Percentiles rank a stretch among this genome's conserved stretches.
phyloP scores from a whole-genome alignment of 2,797 vertebrate species.

The Geotrypetes seraphini region DNA sequence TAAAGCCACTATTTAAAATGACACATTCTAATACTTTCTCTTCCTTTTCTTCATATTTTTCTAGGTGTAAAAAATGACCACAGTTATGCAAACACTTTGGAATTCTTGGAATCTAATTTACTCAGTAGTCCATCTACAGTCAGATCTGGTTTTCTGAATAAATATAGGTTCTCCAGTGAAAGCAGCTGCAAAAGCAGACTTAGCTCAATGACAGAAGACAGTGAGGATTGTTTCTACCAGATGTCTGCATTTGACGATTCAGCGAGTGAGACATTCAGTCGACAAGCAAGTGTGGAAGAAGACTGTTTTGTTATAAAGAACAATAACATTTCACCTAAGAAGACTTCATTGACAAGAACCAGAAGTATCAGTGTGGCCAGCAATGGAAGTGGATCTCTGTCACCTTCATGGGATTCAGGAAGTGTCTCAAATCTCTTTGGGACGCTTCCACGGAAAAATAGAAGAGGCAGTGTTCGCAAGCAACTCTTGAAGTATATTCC shows the following conservation, averaged over 20 bases:
- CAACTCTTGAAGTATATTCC: constrained; percentile 81
- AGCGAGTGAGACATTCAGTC: constrained; percentile 46
- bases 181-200: constrained; percentile 70
- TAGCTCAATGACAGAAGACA: constrained; percentile 69
- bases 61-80: constrained; percentile 56
- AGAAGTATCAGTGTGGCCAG: constrained; percentile 66
- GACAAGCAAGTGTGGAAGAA: constrained; percentile 56
- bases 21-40: too few relatives aligned
- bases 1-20: too few relatives aligned
- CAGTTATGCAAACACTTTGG: constrained; percentile 23
- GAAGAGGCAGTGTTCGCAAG: constrained; percentile 65
- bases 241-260: constrained; percentile 61
- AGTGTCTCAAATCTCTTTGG: constrained; percentile 62
- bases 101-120: constrained; percentile 31
- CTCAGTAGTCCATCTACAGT: neutral
- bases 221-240: constrained; percentile 60
- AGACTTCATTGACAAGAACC: constrained; percentile 35
- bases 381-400: constrained; percentile 59
- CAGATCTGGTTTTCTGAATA: accelerated
- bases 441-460: constrained; percentile 74
- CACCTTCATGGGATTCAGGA: constrained; percentile 64
- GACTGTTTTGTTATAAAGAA: constrained; percentile 58
- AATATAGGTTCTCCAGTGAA: constrained; percentile 70
- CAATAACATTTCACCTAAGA: neutral
- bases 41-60: constrained; percentile 5